A percentile compares a stretch with the other conserved stretches of the same genome.
Conservation (phyloP, 2,797 vertebrate genomes). For the Pseudochirops cupreus region DNA sequence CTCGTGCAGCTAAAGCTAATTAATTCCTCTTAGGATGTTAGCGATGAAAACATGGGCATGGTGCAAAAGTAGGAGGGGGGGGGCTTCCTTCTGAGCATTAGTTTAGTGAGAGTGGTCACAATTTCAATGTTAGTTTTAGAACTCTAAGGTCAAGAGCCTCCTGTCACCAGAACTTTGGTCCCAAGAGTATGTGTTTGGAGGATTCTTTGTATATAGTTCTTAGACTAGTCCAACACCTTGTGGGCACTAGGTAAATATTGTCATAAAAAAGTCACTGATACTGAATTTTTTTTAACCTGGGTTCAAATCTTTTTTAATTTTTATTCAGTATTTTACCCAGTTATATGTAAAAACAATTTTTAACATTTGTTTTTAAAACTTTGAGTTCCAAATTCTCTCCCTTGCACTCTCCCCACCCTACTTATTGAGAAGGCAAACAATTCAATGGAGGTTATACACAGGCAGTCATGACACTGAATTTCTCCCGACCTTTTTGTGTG, state of each 20-base stretch:
- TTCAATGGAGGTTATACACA: too few relatives aligned
- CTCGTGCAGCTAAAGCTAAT: not conserved
- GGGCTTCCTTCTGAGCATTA: slow-evolving; percentile 31
- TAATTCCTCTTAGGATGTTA: slow-evolving; percentile 4
- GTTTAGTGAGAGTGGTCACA: slow-evolving; percentile 24
- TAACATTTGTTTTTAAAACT: too few relatives aligned
- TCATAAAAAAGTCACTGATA: not conserved
- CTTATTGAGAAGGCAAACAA: too few relatives aligned
- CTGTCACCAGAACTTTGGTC: slow-evolving; percentile 22
- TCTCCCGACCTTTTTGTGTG: not conserved
- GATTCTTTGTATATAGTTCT: not conserved
- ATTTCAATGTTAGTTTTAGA: slow-evolving; percentile 42
- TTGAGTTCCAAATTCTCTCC: too few relatives aligned
- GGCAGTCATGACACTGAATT: not conserved
- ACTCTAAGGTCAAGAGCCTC: slow-evolving; percentile 5
- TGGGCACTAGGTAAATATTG: not conserved
- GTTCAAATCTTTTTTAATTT: too few relatives aligned
- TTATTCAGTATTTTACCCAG: too few relatives aligned
- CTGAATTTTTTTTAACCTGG: not conserved
- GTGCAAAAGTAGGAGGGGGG: not conserved
- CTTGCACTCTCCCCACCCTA: too few relatives aligned
- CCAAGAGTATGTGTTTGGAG: not conserved
- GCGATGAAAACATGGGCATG: not conserved
- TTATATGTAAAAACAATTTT: too few relatives aligned
- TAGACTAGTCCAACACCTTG: not conserved